Evolutionary conservation across 2,113 vertebrate genomes (phyloP).

Genomic region (Phylloscopus whistleri): DNA sequence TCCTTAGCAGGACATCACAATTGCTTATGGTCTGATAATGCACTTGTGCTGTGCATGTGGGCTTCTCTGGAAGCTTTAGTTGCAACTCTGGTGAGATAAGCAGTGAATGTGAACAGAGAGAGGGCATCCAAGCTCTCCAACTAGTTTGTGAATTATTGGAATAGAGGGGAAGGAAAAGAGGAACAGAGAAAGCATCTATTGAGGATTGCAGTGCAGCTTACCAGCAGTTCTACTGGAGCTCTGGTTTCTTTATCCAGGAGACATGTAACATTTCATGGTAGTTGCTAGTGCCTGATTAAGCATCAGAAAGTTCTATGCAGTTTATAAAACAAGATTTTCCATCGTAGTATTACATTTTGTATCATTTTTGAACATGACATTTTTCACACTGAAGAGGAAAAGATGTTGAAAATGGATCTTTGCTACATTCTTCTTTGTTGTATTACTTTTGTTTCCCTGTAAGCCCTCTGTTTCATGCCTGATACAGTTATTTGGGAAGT

Average conservation of each 20-base stretch:
- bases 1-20: background rate
- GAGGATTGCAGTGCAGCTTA: background rate
- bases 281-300: background rate
- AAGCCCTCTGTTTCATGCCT: background rate
- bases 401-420: background rate
- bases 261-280: background rate
- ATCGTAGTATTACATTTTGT: background rate
- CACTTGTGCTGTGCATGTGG: fast-evolving
- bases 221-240: background rate
- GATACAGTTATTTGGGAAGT: background rate
- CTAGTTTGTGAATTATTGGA: background rate
- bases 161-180: background rate
- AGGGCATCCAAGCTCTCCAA: background rate
- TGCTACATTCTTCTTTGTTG: background rate
- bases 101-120: background rate
- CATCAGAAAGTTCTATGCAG: background rate
- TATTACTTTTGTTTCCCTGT: background rate
- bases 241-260: background rate
- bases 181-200: background rate
- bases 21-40: fast-evolving
- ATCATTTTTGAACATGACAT: background rate
- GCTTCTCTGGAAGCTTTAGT: background rate
- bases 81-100: background rate
- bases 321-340: background rate
- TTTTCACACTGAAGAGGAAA: background rate